Percentiles rank a stretch among this genome's conserved stretches.
These are phyloP conservation scores for Vulpes vulpes DNA, from an alignment of 2,113 vertebrate species.

Conservation along the genomic window DNA sequence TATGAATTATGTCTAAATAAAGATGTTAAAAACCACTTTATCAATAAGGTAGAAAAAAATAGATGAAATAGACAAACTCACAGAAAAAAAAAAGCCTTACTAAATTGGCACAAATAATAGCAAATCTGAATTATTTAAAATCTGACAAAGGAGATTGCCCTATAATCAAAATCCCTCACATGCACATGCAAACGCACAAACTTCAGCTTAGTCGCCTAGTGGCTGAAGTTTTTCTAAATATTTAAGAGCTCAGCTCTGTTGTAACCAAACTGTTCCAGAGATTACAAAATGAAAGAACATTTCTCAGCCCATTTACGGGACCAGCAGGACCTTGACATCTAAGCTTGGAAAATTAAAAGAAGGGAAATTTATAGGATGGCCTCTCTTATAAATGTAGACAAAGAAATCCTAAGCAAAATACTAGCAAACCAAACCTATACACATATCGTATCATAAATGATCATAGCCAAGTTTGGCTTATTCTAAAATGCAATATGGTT, in stretches of 20 bases:
- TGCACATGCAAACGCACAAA: fast-evolving
- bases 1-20: neutral
- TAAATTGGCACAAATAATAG: neutral
- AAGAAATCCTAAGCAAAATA: neutral
- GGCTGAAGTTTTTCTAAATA: no score
- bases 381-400: neutral
- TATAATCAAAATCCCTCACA: neutral
- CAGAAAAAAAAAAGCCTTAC: neutral
- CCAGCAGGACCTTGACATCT: fast-evolving
- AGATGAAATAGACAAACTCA: neutral
- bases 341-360: neutral
- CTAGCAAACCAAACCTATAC: neutral
- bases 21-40: neutral
- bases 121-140: neutral
- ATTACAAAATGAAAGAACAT: neutral
- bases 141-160: neutral
- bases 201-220: neutral
- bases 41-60: neutral
- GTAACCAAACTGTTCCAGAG: neutral
- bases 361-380: neutral
- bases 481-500: no score
- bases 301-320: neutral
- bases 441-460: no score
- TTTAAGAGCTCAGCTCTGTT: neutral
- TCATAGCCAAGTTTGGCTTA: fast-evolving